Base-by-base conservation (phyloP, 2,113 vertebrate genomes). In the Oncorhynchus mykiss region DNA sequence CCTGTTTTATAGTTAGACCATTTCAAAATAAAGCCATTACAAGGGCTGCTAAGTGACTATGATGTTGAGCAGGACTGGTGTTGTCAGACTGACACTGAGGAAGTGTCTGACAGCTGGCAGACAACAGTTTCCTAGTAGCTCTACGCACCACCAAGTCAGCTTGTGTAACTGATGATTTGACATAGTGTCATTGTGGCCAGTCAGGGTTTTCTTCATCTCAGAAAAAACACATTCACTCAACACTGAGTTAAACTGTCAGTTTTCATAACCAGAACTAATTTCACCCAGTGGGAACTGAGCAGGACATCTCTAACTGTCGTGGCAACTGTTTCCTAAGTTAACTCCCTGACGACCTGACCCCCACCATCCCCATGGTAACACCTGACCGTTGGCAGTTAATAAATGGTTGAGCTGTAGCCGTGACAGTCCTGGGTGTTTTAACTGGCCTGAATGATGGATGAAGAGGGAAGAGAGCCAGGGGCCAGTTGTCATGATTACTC, bases 351-450 rank as follows among this genome's bases (percentile, higher is more conserved):
- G 3, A 8, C 18, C 59, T 62, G 59, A n/a, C n/a, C 70, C 76
- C 34, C 45, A 67, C 45, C 70, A 51, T 73, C 78, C 77, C 81
- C 78, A 82, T 75, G 75, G 81, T 84, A 81, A 83, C 79, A 72
- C 48, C 72, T 85, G 78, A 85, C 86, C 73, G 27, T 70, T 59
- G 25, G 22, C 1, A 27, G 76, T 54, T 54, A 71, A 48, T 34
- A 65, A 70, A 39, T 27, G 20, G 12, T 22, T 18, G 24, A 77
- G 51, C 66, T 70, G 72, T 64, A 45, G 70, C 27, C 9, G 1
- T 25, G 78, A 34, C 31, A 74, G 29, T 74, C 18, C 48, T 13
- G 22, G 49, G 5, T n/a, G 57, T 59, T 2, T 7, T 16, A 14
- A 34, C 29, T 39, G 45, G 3, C 69, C 71, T 78, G 68, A 82